phyloP scores from a whole-genome alignment of 2,113 vertebrate species.

The Stigmatopora argus region DNA sequence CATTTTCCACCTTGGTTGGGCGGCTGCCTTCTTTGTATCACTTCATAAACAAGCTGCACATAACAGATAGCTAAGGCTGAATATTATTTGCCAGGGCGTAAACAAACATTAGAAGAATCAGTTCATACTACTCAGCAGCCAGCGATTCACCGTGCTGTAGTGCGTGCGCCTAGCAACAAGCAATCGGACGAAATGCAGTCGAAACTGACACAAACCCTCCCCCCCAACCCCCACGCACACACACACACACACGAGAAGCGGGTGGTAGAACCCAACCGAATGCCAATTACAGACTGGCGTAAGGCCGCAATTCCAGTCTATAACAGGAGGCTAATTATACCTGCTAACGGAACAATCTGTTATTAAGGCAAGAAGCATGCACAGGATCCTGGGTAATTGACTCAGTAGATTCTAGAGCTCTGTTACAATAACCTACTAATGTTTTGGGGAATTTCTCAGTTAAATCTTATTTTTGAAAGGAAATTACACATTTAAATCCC shows the following conservation, averaged over 20 bases:
- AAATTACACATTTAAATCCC: not conserved
- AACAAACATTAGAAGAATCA: conserved; percentile 25
- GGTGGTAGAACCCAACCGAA: conserved; percentile 62
- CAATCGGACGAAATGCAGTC: conserved; percentile 55
- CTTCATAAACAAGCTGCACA: conserved; percentile 23
- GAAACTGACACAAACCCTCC: conserved; percentile 56
- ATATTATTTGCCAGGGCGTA: conserved; percentile 19
- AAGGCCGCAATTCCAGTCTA: conserved; percentile 60
- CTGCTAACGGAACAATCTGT: conserved; percentile 70
- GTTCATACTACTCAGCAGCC: conserved; percentile 43
- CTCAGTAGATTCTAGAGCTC: conserved; percentile 21
- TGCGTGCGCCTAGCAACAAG: conserved; percentile 62
- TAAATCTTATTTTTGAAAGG: not conserved
- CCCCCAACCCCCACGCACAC: conserved; percentile 57
- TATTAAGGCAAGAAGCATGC: conserved; percentile 61
- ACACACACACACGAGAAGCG: conserved; percentile 38
- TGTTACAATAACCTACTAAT: conserved; percentile 8
- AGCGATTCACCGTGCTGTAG: conserved; percentile 46
- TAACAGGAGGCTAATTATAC: conserved; percentile 74
- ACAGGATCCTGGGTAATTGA: conserved; percentile 42
- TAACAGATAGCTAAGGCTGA: conserved; percentile 32
- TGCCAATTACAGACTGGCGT: conserved; percentile 71
- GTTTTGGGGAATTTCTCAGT: conserved; percentile 2
- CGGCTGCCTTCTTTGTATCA: conserved; percentile 27
- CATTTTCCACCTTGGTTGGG: conserved; percentile 36